A percentile compares a stretch with the other conserved stretches of the same genome.
phyloP scores from a whole-genome alignment of 2,888 invertebrate species.

The Himalopsyche kuldschensis region DNA sequence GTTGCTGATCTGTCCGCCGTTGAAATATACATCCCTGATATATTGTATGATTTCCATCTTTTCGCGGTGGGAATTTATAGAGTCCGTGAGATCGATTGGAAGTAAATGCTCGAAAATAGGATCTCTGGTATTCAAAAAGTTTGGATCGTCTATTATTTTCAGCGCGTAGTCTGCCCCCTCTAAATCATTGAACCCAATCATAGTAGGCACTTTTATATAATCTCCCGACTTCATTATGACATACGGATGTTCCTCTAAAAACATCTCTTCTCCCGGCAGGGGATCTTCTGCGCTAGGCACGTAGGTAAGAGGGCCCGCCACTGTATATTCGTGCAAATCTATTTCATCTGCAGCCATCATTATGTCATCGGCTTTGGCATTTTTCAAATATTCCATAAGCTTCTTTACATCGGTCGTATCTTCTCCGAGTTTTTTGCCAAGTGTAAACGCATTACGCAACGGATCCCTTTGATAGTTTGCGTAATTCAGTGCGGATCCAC shows the following conservation, averaged over 20 bases:
- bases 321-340: constrained; percentile 41
- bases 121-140: neutral
- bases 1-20: neutral
- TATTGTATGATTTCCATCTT: neutral
- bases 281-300: constrained; percentile 52
- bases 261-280: constrained; percentile 46
- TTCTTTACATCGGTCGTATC: constrained; percentile 47
- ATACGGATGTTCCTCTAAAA: constrained; percentile 51
- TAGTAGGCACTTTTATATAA: constrained; percentile 8
- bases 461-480: constrained; percentile 47
- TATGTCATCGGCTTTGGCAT: constrained; percentile 47
- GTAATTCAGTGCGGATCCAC: constrained; percentile 46
- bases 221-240: constrained; percentile 42
- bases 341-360: neutral
- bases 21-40: constrained; percentile 9
- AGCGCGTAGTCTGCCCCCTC: neutral
- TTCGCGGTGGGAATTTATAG: neutral
- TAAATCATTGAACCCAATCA: neutral
- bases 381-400: constrained; percentile 46
- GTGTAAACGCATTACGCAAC: constrained; percentile 45
- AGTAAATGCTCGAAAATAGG: neutral
- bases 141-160: neutral
- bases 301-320: constrained; percentile 41
- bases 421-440: constrained; percentile 54
- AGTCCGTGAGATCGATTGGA: neutral